phyloP scores from a whole-genome alignment of 1,140 invertebrate genomes.

The Macrotrachela quadricornifera region DNA sequence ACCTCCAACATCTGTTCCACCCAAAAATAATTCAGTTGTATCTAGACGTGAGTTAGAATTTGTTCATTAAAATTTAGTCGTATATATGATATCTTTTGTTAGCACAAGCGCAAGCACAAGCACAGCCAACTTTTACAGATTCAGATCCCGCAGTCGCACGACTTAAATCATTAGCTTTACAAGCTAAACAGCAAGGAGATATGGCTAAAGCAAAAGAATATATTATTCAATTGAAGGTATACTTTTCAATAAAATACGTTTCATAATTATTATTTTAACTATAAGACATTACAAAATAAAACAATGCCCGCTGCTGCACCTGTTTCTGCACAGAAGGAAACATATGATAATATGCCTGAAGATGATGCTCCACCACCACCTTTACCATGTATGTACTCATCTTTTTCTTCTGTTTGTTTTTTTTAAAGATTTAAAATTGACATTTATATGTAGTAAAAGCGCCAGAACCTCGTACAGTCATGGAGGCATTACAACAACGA shows the following conservation, averaged over 20 bases:
- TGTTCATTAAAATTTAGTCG: too few relatives aligned
- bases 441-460: conserved; percentile 21
- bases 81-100: too few relatives aligned
- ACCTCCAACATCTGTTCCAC: too few relatives aligned
- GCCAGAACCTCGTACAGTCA: conserved; percentile 36
- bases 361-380: background rate
- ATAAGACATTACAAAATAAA: too few relatives aligned
- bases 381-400: too few relatives aligned
- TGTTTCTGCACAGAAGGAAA: background rate
- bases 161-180: conserved; percentile 43
- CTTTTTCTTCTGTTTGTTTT: background rate
- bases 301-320: too few relatives aligned
- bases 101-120: too few relatives aligned
- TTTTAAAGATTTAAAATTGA: too few relatives aligned
- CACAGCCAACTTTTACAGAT: background rate
- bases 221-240: conserved; percentile 35
- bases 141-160: background rate
- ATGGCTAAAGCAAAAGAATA: conserved; percentile 47
- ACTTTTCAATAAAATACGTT: background rate
- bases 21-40: too few relatives aligned
- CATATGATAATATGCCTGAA: background rate
- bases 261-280: background rate
- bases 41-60: too few relatives aligned
- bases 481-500: conserved; percentile 59
- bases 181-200: conserved; percentile 55